A percentile compares a stretch with the other conserved stretches of the same genome.
phyloP scores from a whole-genome alignment of 2,113 vertebrate genomes.

The Morone saxatilis region DNA sequence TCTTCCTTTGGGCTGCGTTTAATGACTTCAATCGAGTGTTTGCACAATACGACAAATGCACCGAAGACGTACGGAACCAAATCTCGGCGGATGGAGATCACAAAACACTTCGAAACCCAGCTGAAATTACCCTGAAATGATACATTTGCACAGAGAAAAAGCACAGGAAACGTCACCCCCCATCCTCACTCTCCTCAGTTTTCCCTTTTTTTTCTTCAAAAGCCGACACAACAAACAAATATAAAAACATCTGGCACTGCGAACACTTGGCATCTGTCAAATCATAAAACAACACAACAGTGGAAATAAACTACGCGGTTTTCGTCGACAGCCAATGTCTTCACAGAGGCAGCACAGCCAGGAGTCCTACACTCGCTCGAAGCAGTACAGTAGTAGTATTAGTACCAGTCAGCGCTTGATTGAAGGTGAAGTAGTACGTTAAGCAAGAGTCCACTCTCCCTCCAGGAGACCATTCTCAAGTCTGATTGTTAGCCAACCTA shows the following conservation, averaged over 20 bases:
- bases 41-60: constrained; percentile 35
- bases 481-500: constrained; percentile 80
- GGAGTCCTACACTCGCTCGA: constrained; percentile 49
- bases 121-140: constrained; percentile 39
- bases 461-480: constrained; percentile 74
- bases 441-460: constrained; percentile 56
- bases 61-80: constrained; percentile 34
- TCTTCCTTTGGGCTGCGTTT: constrained; percentile 42
- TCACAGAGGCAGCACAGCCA: constrained; percentile 57
- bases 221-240: constrained; percentile 63
- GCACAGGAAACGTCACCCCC: constrained; percentile 4
- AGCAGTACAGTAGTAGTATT: constrained; percentile 73
- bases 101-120: constrained; percentile 34
- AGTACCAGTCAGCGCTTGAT: constrained; percentile 56
- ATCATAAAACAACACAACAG: constrained; percentile 61
- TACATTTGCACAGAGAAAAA: constrained; percentile 49
- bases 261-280: constrained; percentile 77
- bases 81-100: constrained; percentile 16
- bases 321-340: constrained; percentile 59
- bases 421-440: constrained; percentile 60
- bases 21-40: constrained; percentile 18
- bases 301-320: constrained; percentile 42
- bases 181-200: background rate
- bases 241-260: constrained; percentile 78
- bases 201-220: constrained; percentile 50